Evolutionary conservation across 2,797 vertebrate genomes (phyloP), one percentile per base, ranked within the genome.

Genomic region (Psittacula derbiana): DNA sequence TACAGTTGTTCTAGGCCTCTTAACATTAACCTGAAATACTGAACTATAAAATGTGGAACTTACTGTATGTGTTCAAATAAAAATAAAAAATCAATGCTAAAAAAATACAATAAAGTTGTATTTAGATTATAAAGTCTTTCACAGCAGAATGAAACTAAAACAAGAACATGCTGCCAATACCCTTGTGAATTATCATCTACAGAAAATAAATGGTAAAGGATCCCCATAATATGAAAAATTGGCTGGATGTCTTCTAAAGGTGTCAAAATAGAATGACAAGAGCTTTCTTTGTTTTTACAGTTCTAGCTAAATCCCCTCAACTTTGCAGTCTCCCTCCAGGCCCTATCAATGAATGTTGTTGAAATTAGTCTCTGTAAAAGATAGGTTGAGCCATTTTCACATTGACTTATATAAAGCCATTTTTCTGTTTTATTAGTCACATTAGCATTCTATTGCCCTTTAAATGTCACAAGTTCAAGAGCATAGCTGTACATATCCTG

Each of bases 391-490:
- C 28, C 47, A 40, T 87, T 94, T 91, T 94, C 91, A 16, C 40
- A 27, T 3, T 81, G 93, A 94, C 82, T 90, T 87, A 66, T 46
- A 86, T 28, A 93, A 96, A 96, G 92, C 43, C 65, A 50, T 94
- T 95, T 96, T 95, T 95, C 90, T 96, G 50, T 96, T 98, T 98
- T 96, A 97, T 97, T 97, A 94, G 95, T 75, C 90, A 87, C 94
- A 95, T 97, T 97, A 97, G 90, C 86, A 96, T 97, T 95, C 86
- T 88, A 79, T 75, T 97, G 90, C 93, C 93, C 96, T 98, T 97
- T 98, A 97, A 98, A 98, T 96, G 97, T 92, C 97, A 96, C 81
- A 90, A 93, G 96, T 97, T 97, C 97, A 97, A 97, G 81, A 97
- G 70, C 70, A 86, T 72, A 95, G 91, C 64, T 96, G 75, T 90